These are phyloP conservation scores for Lophura nycthemera DNA, from an alignment of 2,113 vertebrate genomes.

Conservation along the genomic window DNA sequence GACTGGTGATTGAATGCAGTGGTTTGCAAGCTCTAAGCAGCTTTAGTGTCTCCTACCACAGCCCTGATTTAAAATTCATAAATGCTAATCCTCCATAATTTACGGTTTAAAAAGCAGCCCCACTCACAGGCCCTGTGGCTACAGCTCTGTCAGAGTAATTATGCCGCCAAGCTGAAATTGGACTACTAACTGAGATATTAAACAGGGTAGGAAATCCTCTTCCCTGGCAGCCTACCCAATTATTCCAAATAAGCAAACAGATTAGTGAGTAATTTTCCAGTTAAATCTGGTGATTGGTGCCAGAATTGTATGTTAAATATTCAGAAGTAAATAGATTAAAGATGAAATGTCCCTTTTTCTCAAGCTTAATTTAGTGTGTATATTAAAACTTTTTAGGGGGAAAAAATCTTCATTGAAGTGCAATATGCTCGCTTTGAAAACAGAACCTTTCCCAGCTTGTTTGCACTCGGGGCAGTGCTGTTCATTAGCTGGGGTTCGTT, in stretches of 20 bases:
- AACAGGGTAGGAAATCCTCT: constrained; percentile 97
- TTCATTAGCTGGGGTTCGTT: constrained; percentile 58
- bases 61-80: constrained; percentile 99
- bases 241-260: constrained; percentile 99
- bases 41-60: constrained; percentile 99
- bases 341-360: constrained; percentile 86
- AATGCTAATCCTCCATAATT: constrained; percentile 99
- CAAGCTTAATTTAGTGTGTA: constrained; percentile 86
- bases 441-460: constrained; percentile 56
- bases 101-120: constrained; percentile 99
- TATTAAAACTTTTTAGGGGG: constrained; percentile 83
- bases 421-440: constrained; percentile 70
- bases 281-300: constrained; percentile 96
- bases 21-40: constrained; percentile 98
- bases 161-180: constrained; percentile 98
- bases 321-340: constrained; percentile 98
- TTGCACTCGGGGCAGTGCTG: constrained; percentile 63
- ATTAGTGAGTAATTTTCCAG: constrained; percentile 99
- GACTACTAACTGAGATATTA: constrained; percentile 99
- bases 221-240: constrained; percentile 98
- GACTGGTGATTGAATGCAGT: constrained; percentile 88
- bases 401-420: constrained; percentile 72
- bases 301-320: constrained; percentile 93
- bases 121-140: constrained; percentile 98
- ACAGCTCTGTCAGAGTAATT: constrained; percentile 99